A percentile compares a stretch with the other conserved stretches of the same genome.
These are phyloP conservation scores for Chrysina gloriosa DNA, from an alignment of 2,888 invertebrate species.

Conservation along the genomic window DNA sequence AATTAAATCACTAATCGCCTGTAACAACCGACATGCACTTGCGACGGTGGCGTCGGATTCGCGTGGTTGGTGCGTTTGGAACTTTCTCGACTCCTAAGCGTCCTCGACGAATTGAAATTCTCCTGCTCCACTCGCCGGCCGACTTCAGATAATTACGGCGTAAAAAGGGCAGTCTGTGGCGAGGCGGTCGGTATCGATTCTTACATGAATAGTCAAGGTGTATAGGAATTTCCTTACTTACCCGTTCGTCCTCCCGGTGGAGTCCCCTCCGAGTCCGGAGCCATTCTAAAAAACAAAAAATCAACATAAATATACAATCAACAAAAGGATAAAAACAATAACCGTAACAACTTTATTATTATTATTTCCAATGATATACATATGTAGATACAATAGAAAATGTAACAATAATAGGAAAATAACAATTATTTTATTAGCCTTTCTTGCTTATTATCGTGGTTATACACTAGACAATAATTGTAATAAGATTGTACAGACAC, in stretches of 20 bases:
- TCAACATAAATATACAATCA: conserved; percentile 67
- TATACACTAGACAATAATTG: not conserved
- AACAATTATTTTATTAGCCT: conserved; percentile 5
- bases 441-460: not conserved
- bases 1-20: no score
- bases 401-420: conserved; percentile 37
- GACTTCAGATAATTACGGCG: no score
- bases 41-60: no score
- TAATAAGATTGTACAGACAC: conserved; percentile 33
- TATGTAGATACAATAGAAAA: conserved; percentile 36
- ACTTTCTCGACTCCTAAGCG: no score
- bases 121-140: no score
- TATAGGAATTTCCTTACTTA: no score
- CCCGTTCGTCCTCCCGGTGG: conserved; percentile 85
- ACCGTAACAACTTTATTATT: conserved; percentile 42
- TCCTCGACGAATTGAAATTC: no score
- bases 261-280: conserved; percentile 81
- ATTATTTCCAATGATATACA: conserved; percentile 38
- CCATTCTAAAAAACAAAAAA: conserved; percentile 86
- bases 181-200: no score
- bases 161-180: no score
- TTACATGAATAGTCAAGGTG: no score
- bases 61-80: no score
- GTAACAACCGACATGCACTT: no score
- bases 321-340: conserved; percentile 61